A percentile compares a stretch with the other conserved stretches of the same genome.
These are phyloP conservation scores for Tenthredo distinguenda DNA, from an alignment of 2,888 invertebrate species.

Conservation along the genomic window DNA sequence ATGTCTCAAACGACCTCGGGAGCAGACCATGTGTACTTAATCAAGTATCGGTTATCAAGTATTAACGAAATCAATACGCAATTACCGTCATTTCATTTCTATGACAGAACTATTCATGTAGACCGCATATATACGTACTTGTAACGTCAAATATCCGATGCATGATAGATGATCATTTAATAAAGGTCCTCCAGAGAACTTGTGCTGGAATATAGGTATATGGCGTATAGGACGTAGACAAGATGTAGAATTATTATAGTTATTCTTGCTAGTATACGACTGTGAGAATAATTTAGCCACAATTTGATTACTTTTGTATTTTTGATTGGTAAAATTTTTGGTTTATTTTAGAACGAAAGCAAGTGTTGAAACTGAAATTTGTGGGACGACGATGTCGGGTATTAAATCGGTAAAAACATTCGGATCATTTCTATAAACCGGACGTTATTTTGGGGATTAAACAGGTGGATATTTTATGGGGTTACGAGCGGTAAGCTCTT, in stretches of 20 bases:
- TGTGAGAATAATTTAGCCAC: background rate
- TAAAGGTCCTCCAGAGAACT: background rate
- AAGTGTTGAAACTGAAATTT: background rate
- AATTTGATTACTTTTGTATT: background rate
- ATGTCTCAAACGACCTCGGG: background rate
- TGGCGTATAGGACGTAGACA: background rate
- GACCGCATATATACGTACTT: background rate
- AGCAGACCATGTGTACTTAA: conserved; percentile 4
- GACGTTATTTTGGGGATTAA: conserved; percentile 17
- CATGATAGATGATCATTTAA: conserved; percentile 18
- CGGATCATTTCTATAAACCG: conserved; percentile 19
- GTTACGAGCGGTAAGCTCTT: background rate
- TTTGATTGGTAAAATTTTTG: background rate
- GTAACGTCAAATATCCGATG: background rate
- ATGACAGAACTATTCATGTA: background rate
- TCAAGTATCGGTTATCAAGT: conserved; percentile 36
- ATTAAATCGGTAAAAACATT: background rate
- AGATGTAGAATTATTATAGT: background rate
- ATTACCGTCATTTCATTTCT: conserved; percentile 7
- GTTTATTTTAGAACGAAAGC: background rate
- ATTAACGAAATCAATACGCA: conserved; percentile 35
- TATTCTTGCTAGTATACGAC: background rate
- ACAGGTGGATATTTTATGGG: background rate
- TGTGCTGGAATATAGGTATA: background rate
- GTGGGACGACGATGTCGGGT: background rate